A percentile compares a stretch with the other conserved stretches of the same genome.
Evolutionary conservation across 2,113 vertebrate genomes (phyloP).

Genomic region (Tringa solitaria): DNA sequence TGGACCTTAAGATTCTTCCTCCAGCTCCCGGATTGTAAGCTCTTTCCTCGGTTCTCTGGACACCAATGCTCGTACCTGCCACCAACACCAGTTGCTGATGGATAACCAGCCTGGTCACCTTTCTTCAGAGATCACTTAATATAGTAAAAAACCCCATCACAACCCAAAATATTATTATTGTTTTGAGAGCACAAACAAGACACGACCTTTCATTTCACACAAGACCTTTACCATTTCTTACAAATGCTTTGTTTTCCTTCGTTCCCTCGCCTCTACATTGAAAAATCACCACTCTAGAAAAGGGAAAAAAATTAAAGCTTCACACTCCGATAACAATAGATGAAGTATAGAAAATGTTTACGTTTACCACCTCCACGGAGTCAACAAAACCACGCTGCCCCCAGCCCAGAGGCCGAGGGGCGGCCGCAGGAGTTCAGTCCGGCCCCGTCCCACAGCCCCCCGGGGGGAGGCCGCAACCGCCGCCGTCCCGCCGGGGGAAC

Average conservation of each 20-base stretch:
- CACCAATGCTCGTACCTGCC: not conserved
- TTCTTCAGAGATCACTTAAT: not conserved
- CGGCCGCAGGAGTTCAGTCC: not conserved
- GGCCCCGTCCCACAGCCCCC: not conserved
- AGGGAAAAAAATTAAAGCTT: not conserved
- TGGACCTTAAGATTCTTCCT: not conserved
- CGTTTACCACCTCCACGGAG: not conserved
- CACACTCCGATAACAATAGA: not conserved
- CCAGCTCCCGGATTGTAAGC: not conserved
- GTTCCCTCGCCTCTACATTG: not conserved
- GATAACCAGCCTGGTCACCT: not conserved
- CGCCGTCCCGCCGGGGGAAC: not conserved
- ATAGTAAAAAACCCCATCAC: not conserved
- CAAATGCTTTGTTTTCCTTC: not conserved
- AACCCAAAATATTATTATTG: not conserved
- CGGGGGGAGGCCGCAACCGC: not conserved
- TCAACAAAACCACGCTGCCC: not conserved
- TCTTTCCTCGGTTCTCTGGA: not conserved
- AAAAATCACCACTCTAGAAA: not conserved
- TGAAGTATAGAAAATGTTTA: not conserved
- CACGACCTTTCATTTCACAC: not conserved
- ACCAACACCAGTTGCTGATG: fast-evolving
- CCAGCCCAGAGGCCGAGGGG: not conserved
- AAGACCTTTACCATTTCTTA: not conserved
- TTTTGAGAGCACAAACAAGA: not conserved